Base-by-base conservation (phyloP, 1,140 invertebrate species). In the Musca vetustissima region DNA sequence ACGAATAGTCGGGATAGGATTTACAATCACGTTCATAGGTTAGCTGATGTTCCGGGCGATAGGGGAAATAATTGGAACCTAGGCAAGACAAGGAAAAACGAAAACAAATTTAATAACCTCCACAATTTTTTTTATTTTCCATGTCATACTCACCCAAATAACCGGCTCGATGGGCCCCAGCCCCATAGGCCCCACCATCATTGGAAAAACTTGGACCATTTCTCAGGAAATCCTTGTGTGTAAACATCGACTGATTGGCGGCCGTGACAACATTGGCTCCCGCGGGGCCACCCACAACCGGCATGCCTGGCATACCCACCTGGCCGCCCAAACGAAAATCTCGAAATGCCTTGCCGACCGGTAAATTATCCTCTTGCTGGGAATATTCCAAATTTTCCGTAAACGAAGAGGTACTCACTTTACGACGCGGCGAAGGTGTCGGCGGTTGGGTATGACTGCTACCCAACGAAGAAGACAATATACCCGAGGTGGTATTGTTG, bases 401-500 rank as follows among this genome's bases (percentile, higher is more conserved):
- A 36, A 76, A 81, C 47, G 75, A 80, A 17, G 89, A 88, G 36
- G 85, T 88, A 70, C 88, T 90, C 19, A 87, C 88, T 78, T 91
- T 92, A 65, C 89, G 85, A 43, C 90, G 82, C 0, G 90, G 90
- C 36, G 88, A 89, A 0, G 90, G 90, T 15, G 90, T 90, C n/a
- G 89, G 88, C 0, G 87, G 87, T 67, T 87, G 84, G 2, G 76
- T 75, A 52, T 72, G 69, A 15, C 67, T 68, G 43, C 72, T 75
- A 64, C 74, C 66, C 17, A 70, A 65, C 1, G 76, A 79, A 13
- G 72, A 73, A 43, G 76, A 70, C 53, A 75, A 81, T 9, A 80
- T 71, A 53, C 70, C 74, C 1, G 70, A 68, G 3, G 75, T 74
- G 14, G 81, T 83, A 49, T 83, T 83, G 1, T 69, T 72, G n/a